Evolutionary conservation across 2,113 vertebrate genomes (phyloP), one percentile per base, ranked within the genome.

Genomic region (Alosa alosa): DNA sequence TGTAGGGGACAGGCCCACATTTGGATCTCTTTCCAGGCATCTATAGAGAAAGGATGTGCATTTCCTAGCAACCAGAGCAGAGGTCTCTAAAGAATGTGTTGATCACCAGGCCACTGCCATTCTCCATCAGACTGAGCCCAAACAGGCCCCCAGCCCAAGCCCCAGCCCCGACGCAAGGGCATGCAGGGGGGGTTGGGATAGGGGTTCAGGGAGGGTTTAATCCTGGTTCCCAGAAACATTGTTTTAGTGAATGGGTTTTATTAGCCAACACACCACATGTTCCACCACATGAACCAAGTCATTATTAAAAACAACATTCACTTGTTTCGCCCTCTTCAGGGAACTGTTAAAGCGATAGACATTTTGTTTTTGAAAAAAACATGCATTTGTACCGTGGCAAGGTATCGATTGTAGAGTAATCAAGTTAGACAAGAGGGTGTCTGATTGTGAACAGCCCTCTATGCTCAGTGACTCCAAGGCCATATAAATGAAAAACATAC

Each of bases 21-120:
- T 91, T 90, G 91, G 93, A 93, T 87, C 84, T 87, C 83, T 90
- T 91, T 91, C 90, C 87, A 86, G 90, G 83, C 89, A 93, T 94
- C 92, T 94, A 94, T 91, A 93, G 92, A 92, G 92, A 94, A 91
- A 84, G 86, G 90, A 94, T 89, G 92, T 92, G 91, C 89, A 94
- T 93, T 94, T 89, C 95, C 93, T 92, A 94, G 94, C 95, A 95
- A 95, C 94, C 82, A 18, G 85, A 82, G 92, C 7, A 68, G 84
- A 18, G 89, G 84, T 89, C 90, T 90, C 91, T 64, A 41, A 94
- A 94, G 94, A 95, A 95, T 95, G 95, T 83, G 90, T 90, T 93
- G 88, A 93, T 92, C 91, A 89, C 90, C 89, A 88, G 86, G 85
- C 88, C 88, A 91, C 89, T 92, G 92, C 92, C 92, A 91, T 90